A percentile compares a stretch with the other conserved stretches of the same genome.
Conservation (phyloP, 2,113 vertebrate genomes). For the Drymodes brunneopygia region DNA sequence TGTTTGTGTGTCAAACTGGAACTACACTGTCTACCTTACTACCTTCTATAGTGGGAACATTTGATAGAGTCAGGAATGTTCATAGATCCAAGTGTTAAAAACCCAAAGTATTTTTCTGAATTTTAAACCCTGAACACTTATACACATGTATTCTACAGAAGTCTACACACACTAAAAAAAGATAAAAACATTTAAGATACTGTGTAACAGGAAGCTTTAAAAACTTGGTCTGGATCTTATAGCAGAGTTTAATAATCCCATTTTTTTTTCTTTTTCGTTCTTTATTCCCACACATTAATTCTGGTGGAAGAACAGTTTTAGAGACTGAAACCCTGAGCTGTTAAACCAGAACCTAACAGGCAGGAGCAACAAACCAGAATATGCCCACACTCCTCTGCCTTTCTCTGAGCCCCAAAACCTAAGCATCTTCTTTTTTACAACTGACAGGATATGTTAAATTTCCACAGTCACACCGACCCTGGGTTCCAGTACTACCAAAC, state of each 20-base stretch:
- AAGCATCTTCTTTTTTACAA: neutral
- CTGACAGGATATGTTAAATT: neutral
- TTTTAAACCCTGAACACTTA: neutral
- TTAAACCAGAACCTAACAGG: neutral
- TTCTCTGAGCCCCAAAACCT: neutral
- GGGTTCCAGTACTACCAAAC: neutral
- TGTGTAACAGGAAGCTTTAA: neutral
- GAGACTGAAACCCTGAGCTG: neutral
- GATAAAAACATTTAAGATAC: neutral
- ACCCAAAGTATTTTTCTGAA: neutral
- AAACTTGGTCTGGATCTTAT: neutral
- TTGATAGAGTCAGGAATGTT: neutral
- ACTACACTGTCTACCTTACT: neutral
- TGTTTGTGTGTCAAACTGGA: neutral
- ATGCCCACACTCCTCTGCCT: too few relatives aligned
- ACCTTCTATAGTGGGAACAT: neutral
- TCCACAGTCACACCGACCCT: neutral
- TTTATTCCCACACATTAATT: neutral
- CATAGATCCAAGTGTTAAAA: neutral
- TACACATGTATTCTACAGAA: neutral
- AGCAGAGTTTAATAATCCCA: neutral
- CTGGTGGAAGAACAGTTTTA: neutral
- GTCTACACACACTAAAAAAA: rapidly evolving
- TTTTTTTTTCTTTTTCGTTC: neutral
- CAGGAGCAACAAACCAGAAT: neutral